Evolutionary conservation across 1,140 invertebrate genomes (phyloP).

Genomic region (Trigoniulus corallinus): DNA sequence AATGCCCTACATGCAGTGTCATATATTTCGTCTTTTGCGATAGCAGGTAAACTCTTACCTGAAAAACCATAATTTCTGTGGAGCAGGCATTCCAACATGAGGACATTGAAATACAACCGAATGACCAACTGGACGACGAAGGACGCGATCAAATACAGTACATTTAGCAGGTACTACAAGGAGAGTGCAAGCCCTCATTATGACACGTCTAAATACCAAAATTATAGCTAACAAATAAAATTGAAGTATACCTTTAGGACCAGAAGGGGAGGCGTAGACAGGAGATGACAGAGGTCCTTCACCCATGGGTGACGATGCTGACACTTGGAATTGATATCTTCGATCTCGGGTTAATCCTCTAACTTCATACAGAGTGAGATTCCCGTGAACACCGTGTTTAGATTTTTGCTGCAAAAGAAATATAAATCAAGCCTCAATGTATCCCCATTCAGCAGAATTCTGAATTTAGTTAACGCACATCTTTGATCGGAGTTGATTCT

Average conservation of each 20-base stretch:
- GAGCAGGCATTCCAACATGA: not conserved
- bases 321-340: slow-evolving; percentile 22
- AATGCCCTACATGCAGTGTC: too few relatives aligned
- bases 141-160: not conserved
- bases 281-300: slow-evolving; percentile 15
- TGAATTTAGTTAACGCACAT: not conserved
- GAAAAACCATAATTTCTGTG: not conserved
- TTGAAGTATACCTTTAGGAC: not conserved
- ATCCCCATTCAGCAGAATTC: too few relatives aligned
- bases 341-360: slow-evolving; percentile 27
- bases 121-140: not conserved
- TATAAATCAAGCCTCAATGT: too few relatives aligned
- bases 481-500: not conserved
- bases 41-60: not conserved
- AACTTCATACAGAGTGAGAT: not conserved
- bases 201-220: too few relatives aligned
- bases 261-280: not conserved
- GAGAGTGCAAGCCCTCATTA: too few relatives aligned
- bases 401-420: not conserved
- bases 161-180: not conserved
- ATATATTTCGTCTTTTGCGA: too few relatives aligned
- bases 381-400: not conserved
- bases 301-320: slow-evolving; percentile 21
- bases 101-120: not conserved
- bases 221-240: too few relatives aligned